Conservation (phyloP, 2,888 invertebrate genomes). For the Thymelicus lineola region DNA sequence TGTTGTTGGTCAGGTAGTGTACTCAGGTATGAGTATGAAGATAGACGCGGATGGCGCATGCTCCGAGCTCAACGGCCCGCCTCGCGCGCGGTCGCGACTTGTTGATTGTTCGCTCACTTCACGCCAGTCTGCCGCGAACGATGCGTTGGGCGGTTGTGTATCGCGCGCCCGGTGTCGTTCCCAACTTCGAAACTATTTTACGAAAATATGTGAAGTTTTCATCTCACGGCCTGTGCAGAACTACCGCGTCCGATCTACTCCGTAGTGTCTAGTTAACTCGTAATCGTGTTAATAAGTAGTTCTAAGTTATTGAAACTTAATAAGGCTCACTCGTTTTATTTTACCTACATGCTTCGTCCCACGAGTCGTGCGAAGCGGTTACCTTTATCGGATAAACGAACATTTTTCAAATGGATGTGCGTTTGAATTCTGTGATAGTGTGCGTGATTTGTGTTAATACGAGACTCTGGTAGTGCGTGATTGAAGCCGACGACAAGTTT, state of each 20-base stretch:
- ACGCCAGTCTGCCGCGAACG: slow-evolving; percentile 74
- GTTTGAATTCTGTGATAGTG: slow-evolving; percentile 80
- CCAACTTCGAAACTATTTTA: slow-evolving; percentile 80
- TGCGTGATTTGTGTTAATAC: slow-evolving; percentile 77
- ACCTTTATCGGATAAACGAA: slow-evolving; percentile 82
- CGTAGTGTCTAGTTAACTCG: slow-evolving; percentile 66
- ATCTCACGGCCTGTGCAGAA: slow-evolving; percentile 68
- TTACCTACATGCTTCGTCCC: slow-evolving; percentile 82
- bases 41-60: slow-evolving; percentile 76
- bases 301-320: slow-evolving; percentile 80
- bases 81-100: slow-evolving; percentile 75
- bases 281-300: slow-evolving; percentile 67
- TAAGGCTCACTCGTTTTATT: slow-evolving; percentile 80
- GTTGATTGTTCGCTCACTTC: slow-evolving; percentile 83
- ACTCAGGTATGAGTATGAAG: slow-evolving; percentile 67
- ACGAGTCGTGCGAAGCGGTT: slow-evolving; percentile 77
- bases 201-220: slow-evolving; percentile 82
- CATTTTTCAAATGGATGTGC: slow-evolving; percentile 84
- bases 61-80: slow-evolving; percentile 71
- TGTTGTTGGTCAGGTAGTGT: slow-evolving; percentile 54
- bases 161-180: slow-evolving; percentile 64
- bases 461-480: slow-evolving; percentile 71
- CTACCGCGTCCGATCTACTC: slow-evolving; percentile 59
- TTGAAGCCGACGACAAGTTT: slow-evolving; percentile 75
- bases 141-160: slow-evolving; percentile 77